phyloP scores from a whole-genome alignment of 2,797 vertebrate species.

The Sebastes reedi region DNA sequence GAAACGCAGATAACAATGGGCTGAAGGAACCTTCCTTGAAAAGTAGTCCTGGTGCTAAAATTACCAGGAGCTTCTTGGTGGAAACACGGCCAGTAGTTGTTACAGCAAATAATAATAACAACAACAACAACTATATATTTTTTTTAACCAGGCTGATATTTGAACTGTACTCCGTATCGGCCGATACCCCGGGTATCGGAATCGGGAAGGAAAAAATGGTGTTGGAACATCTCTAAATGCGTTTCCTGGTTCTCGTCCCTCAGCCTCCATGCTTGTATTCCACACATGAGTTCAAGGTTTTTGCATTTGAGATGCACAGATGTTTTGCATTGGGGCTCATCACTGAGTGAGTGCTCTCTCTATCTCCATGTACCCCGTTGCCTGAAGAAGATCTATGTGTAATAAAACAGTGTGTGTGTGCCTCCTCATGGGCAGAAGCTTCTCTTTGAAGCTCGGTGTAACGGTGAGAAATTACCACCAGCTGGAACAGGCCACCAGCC shows the following conservation, averaged over 20 bases:
- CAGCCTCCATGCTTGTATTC: background rate
- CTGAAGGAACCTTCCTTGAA: too few relatives aligned
- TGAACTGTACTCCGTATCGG: fast-evolving
- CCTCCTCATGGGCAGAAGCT: background rate
- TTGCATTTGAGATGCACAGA: background rate
- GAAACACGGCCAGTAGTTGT: too few relatives aligned
- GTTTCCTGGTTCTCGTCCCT: background rate
- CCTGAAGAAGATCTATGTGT: background rate
- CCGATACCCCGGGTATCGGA: too few relatives aligned
- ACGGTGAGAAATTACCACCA: slow-evolving; percentile 43
- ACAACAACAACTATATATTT: too few relatives aligned
- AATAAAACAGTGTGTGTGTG: background rate
- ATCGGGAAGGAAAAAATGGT: too few relatives aligned
- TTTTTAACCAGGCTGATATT: too few relatives aligned
- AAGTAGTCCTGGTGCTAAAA: too few relatives aligned
- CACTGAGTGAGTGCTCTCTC: background rate
- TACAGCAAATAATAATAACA: too few relatives aligned
- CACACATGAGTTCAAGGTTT: background rate
- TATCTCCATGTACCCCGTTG: background rate
- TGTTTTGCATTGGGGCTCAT: background rate
- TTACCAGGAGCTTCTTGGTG: too few relatives aligned
- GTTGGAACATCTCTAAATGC: too few relatives aligned
- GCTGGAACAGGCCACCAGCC: slow-evolving; percentile 27
- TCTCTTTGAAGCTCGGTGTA: background rate
- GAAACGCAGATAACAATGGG: too few relatives aligned